Evolutionary conservation across 2,113 vertebrate genomes (phyloP), one percentile per base, ranked within the genome.

Genomic region (Tympanuchus pallidicinctus): DNA sequence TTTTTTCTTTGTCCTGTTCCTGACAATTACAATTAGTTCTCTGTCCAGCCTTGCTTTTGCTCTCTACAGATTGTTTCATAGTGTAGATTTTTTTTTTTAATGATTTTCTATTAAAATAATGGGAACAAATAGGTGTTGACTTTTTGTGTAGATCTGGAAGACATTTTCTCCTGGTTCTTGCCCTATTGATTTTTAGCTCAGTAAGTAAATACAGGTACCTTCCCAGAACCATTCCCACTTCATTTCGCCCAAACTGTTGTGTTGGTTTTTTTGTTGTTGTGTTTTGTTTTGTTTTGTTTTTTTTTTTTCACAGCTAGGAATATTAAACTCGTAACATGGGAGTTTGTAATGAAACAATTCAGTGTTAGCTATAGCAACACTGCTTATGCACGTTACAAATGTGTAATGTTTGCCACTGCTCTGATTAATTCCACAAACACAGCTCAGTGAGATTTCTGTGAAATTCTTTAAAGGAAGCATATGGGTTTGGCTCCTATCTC

Each of bases 401-500:
- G 56, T 45, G 36, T 40, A 48, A 16, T 43, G 82, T 77, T 94
- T 93, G 73, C 50, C 34, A 45, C 57, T 88, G 73, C 30, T 75
- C 65, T 75, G 70, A 72, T 93, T 91, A 85, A 90, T 90, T 77
- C 79, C 60, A 56, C 65, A 71, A 82, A 82, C 48, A 45, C 77
- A 28, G 32, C 34, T 61, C 56, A 30, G 64, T n/a, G 74, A 76
- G 84, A 20, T 64, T 77, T 56, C 60, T 77, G 47, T 36, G 76
- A 47, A 45, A n/a, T 30, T 47, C 71, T 70, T 73, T 88, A 32
- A 75, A 78, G 77, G 45, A 83, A 71, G 43, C 87, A 63, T 72
- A 66, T 71, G 75, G 85, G 85, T 91, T 91, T 90, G 50, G 72
- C 66, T 85, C 56, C 63, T 27, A 25, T 59, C 52, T 73, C 79